Conservation (phyloP, 2,888 invertebrate species). For the Aleiodes leptofemur region DNA sequence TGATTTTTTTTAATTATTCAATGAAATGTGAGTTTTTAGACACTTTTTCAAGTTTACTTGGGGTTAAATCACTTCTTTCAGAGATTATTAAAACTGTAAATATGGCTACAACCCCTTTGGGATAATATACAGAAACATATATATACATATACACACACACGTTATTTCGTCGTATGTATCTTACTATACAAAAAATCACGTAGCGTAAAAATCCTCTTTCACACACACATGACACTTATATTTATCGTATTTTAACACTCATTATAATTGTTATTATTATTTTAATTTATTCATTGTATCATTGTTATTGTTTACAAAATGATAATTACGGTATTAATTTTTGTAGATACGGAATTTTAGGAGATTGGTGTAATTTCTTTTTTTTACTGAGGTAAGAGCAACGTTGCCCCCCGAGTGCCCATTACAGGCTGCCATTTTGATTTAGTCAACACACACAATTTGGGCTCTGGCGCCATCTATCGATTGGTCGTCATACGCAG, state of each 20-base stretch:
- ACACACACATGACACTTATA: conserved; percentile 17
- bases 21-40: conserved; percentile 23
- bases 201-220: conserved; percentile 33
- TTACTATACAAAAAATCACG: conserved; percentile 39
- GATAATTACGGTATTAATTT: neutral
- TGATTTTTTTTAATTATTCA: no score
- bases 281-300: no score
- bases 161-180: conserved; percentile 10
- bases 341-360: neutral
- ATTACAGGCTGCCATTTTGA: conserved; percentile 70
- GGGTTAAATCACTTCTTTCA: neutral
- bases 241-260: neutral
- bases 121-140: conserved; percentile 5
- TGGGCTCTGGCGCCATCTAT: conserved; percentile 80
- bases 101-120: conserved; percentile 63
- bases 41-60: neutral
- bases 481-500: conserved; percentile 62
- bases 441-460: conserved; percentile 79
- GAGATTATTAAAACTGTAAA: conserved; percentile 61
- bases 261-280: neutral
- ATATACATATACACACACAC: conserved; percentile 38
- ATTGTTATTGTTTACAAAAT: neutral
- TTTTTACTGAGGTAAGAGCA: conserved; percentile 44
- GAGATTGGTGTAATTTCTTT: neutral
- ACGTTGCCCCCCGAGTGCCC: conserved; percentile 63